Evolutionary conservation across 2,888 invertebrate species (phyloP), one percentile per base, ranked within the genome.

Genomic region (Parnassius mnemosyne): DNA sequence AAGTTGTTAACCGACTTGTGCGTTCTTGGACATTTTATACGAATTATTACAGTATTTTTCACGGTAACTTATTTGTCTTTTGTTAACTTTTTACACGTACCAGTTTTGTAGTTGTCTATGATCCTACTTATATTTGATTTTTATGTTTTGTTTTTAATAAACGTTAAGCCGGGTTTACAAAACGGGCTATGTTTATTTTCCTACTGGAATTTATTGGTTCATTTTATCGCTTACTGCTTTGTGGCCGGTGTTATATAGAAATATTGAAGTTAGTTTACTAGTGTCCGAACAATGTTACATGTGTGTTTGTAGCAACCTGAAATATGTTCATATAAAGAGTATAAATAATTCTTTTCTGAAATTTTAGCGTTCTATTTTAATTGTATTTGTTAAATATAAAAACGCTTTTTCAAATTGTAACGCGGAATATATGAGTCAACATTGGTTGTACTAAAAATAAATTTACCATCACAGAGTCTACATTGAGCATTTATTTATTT

Each of bases 401-500:
- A 9, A 34, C 34, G 25, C 47, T 49, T 51, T 43, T 12, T 13
- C n/a, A 16, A 13, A 57, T 11, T 12, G 42, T 10, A 2, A 56
- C 46, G 12, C 5, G 41, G 10, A 46, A 51, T 51, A 51, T 41
- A 47, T 11, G n/a, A 16, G 12, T 20, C 10, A 12, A 49, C 25
- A 61, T 20, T 53, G 42, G 43, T 54, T 41, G 20, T 46, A 16
- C 13, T 34, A n/a, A 11, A 44, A 55, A 50, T 50, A 61, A 54
- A 50, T 42, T 1, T 46, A 9, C 34, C 7, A 50, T 50, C 13
- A 34, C 59, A 56, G 44, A 57, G 57, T 66, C 49, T 43, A 63
- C 43, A 60, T 53, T 65, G 69, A 65, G 70, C 70, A 71, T 74
- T 74, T 74, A 70, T 70, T 67, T 67, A 64, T 69, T 61, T 65